A percentile compares a stretch with the other conserved stretches of the same genome.
Conservation (phyloP, 2,113 vertebrate species). For the Oreochromis tanganicae region DNA sequence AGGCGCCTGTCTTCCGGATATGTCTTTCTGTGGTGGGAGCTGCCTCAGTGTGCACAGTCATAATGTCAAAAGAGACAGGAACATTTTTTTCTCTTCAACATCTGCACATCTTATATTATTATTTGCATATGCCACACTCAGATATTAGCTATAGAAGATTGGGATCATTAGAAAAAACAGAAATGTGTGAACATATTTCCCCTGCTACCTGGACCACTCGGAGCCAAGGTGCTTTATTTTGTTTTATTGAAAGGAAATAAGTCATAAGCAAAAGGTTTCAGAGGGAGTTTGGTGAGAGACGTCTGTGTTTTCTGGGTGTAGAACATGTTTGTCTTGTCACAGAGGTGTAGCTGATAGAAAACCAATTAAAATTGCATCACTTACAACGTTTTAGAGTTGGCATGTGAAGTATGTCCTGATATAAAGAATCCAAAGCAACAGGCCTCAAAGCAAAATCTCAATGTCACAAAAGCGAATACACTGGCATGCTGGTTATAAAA, state of each 20-base stretch:
- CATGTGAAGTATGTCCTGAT: not conserved
- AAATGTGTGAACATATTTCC: constrained; percentile 19
- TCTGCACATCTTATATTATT: not conserved
- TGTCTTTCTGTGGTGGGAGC: not conserved
- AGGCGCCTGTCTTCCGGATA: not conserved
- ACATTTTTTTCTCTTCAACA: not conserved
- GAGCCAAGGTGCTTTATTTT: constrained; percentile 3
- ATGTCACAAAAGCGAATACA: not conserved
- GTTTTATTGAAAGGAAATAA: constrained; percentile 33
- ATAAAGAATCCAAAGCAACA: not conserved
- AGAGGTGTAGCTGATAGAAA: not conserved
- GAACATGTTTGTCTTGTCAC: not conserved
- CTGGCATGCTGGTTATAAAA: not conserved
- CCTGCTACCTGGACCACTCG: not conserved
- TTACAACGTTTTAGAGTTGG: not conserved
- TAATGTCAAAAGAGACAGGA: not conserved
- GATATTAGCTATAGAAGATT: not conserved
- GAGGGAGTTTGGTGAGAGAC: not conserved
- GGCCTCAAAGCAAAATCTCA: not conserved
- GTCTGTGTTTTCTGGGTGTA: not conserved
- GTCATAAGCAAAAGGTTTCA: not conserved
- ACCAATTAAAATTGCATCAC: not conserved
- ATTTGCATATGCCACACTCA: not conserved
- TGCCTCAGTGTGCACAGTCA: not conserved
- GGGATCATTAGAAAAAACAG: constrained; percentile 32